Evolutionary conservation across 2,797 vertebrate genomes (phyloP), one percentile per base, ranked within the genome.

Genomic region (Selene dorsalis): DNA sequence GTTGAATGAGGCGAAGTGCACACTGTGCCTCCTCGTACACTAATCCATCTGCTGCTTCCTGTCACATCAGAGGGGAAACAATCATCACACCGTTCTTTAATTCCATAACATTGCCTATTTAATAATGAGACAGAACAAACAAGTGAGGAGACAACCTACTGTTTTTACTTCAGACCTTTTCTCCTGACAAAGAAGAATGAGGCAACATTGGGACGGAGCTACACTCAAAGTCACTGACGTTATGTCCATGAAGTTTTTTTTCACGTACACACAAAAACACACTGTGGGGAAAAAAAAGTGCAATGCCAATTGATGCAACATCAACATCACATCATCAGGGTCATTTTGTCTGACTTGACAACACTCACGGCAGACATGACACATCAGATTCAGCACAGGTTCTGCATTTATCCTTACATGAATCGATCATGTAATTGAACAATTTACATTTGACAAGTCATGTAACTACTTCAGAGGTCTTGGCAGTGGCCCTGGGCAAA

Each of bases 81-180:
- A 73, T 78, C 43, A 74, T 74, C 41, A 52, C 59, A 55, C 72
- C 62, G 55, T 39, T 76, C 38, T 41, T n/a, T 62, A 48, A 43
- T 62, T 74, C n/a, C 2, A 20, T 6, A 7, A 56, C 48, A 64
- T 55, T 9, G 22, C 22, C 11, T 18, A 22, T 26, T 70, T 69
- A 66, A 50, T 60, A 55, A 24, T 14, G 12, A 50, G 32, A 41
- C 6, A 22, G 3, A 50, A 38, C 18, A 38, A 18, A 39, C 35
- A 20, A 6, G 7, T 30, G 7, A 4, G 0, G 2, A 63, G 47
- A 73, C 2, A 69, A n/a, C 22, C 35, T 28, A 39, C 47, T 35
- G 39, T 24, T 2, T 53, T 65, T 17, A 48, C 17, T 11, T 63
- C 30, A 35, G 39, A 28, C 16, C 22, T 56, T 13, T 39, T 26